Base-by-base conservation (phyloP, 2,797 vertebrate species). In the Orestias chungarensis region DNA sequence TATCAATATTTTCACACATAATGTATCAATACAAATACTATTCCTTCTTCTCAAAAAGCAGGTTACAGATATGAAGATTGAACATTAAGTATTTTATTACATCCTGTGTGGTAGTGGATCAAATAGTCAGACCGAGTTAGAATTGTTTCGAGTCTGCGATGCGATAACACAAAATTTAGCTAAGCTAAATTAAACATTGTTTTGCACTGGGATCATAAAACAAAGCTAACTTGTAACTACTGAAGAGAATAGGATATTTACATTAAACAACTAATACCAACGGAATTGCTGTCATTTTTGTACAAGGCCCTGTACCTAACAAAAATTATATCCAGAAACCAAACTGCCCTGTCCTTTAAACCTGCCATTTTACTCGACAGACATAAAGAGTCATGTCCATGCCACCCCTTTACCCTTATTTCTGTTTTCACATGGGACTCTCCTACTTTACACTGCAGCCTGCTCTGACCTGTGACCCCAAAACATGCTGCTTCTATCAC, bases 141-240 rank as follows among this genome's bases (percentile, higher is more conserved):
- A 59, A 64, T 66, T 23, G 6, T 80, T 68, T 57, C 80, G 64
- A 71, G 64, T 66, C 52, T 54, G 38, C 61, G 54, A 59, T 81
- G 76, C 69, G 31, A 66, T 74, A 52, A 42, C 43, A 78, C 66
- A 2, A 1, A 75, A 80, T 73, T 76, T 68, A 71, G 3, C 15
- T 59, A 78, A 61, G 70, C 61, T 61, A 25, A 78, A 80, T 85
- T 65, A 83, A 71, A 76, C 83, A 73, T 68, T 54, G 66, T 47
- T 70, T 57, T 70, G 57, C 65, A n/a, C 47, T 46, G 47, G 64
- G 2, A 81, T 86, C 79, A 79, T 71, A 84, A 57, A 75, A 50
- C 65, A 72, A 76, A 80, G 81, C 70, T 79, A 82, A 83, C 87
- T 57, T 77, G 59, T 82, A 62, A 29, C 43, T 75, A 75, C 84